phyloP scores from a whole-genome alignment of 2,888 invertebrate species.

The Boloria euphrosyne region DNA sequence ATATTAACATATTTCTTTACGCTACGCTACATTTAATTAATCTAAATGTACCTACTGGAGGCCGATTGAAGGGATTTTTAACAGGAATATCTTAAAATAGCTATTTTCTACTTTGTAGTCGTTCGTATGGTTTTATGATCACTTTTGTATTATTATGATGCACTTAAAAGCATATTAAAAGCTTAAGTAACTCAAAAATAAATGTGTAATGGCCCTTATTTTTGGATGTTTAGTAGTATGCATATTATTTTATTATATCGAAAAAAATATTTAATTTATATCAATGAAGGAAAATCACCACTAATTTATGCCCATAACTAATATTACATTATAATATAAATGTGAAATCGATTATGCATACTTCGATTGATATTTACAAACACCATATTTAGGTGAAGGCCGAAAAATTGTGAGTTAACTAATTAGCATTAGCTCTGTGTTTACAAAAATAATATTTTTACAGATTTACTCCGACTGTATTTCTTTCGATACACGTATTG shows the following conservation, averaged over 20 bases:
- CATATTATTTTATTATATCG: no score
- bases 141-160: slow-evolving; percentile 4
- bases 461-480: slow-evolving; percentile 11
- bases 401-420: slow-evolving; percentile 28
- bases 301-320: no score
- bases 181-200: neutral
- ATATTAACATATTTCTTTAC: no score
- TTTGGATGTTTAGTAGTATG: no score
- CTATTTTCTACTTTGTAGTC: no score
- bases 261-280: neutral
- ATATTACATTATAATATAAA: neutral
- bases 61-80: no score
- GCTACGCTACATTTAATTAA: no score
- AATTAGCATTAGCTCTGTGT: slow-evolving; percentile 32
- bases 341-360: slow-evolving; percentile 15
- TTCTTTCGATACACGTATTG: slow-evolving; percentile 5
- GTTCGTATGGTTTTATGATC: slow-evolving; percentile 2
- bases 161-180: neutral
- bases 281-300: neutral
- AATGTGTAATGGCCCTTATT: no score
- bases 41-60: no score
- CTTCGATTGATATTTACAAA: slow-evolving; percentile 28
- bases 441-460: slow-evolving; percentile 17
- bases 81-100: neutral
- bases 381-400: slow-evolving; percentile 41